Conservation (phyloP, 2,888 invertebrate genomes). For the Drosophila koepferae region DNA sequence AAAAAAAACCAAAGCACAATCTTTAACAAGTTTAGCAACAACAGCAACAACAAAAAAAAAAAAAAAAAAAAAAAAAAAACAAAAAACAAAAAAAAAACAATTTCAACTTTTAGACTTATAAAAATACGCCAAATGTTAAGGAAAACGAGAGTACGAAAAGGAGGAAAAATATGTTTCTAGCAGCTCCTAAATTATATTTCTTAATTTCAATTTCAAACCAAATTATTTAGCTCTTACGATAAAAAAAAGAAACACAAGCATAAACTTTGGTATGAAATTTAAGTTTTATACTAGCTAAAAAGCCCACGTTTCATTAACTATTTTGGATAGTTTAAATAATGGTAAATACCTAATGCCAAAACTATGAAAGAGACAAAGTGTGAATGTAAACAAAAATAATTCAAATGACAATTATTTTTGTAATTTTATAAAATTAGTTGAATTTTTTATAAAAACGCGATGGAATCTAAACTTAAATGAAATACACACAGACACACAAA, state of each 20-base stretch:
- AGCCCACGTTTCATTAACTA: constrained; percentile 61
- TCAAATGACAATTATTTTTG: constrained; percentile 75
- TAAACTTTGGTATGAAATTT: constrained; percentile 16
- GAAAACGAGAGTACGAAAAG: not conserved
- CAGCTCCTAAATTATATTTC: not conserved
- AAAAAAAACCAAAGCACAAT: constrained; percentile 63
- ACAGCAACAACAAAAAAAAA: constrained; percentile 39
- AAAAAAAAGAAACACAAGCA: not conserved
- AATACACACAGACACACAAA: constrained; percentile 19
- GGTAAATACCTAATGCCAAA: constrained; percentile 67
- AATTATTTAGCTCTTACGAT: constrained; percentile 11
- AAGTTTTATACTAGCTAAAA: constrained; percentile 35
- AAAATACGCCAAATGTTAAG: constrained; percentile 72
- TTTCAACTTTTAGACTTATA: constrained; percentile 76
- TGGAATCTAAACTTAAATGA: constrained; percentile 24
- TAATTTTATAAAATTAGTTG: constrained; percentile 80
- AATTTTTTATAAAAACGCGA: constrained; percentile 53
- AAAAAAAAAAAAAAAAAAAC: too few relatives aligned
- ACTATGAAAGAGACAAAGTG: constrained; percentile 1
- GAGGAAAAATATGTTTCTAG: constrained; percentile 13
- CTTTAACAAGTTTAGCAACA: constrained; percentile 54
- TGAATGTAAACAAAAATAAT: constrained; percentile 57
- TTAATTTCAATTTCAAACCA: not conserved
- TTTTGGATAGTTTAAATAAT: constrained; percentile 63
- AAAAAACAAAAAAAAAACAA: constrained; percentile 53